Conservation (phyloP, 2,113 vertebrate genomes). For the Ciconia boyciana region DNA sequence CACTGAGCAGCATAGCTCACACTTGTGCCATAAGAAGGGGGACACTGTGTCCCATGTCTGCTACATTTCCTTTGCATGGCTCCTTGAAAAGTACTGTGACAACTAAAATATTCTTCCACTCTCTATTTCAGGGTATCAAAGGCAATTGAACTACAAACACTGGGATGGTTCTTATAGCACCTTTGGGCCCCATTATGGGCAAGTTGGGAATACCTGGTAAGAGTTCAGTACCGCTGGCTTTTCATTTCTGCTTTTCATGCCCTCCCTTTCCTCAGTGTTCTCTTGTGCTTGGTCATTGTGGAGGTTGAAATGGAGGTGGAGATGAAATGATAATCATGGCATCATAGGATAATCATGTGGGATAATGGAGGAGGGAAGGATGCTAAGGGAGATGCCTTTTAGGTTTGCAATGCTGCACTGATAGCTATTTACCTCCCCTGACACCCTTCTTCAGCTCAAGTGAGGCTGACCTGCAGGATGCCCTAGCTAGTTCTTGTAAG, state of each 20-base stretch:
- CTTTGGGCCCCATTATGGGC: conserved; percentile 71
- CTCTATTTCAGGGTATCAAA: conserved; percentile 82
- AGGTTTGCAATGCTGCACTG: background rate
- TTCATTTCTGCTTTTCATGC: background rate
- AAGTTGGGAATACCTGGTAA: conserved; percentile 86
- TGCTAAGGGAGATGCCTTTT: background rate
- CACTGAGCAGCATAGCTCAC: background rate
- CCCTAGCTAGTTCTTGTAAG: background rate
- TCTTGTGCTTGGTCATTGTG: background rate
- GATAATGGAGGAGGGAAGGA: background rate
- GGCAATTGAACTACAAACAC: conserved; percentile 86
- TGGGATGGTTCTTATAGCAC: conserved; percentile 83
- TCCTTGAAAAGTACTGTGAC: background rate
- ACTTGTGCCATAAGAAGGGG: background rate
- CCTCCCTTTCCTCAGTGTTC: background rate
- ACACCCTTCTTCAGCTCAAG: background rate
- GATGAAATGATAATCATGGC: background rate
- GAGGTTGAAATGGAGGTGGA: background rate
- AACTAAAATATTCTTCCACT: background rate
- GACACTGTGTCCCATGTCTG: background rate
- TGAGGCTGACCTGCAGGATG: background rate
- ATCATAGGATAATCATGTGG: background rate
- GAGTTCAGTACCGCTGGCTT: background rate
- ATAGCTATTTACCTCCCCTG: background rate
- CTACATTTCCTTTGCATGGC: background rate